Conservation (phyloP, 2,797 vertebrate species). For the Hirundo rustica region DNA sequence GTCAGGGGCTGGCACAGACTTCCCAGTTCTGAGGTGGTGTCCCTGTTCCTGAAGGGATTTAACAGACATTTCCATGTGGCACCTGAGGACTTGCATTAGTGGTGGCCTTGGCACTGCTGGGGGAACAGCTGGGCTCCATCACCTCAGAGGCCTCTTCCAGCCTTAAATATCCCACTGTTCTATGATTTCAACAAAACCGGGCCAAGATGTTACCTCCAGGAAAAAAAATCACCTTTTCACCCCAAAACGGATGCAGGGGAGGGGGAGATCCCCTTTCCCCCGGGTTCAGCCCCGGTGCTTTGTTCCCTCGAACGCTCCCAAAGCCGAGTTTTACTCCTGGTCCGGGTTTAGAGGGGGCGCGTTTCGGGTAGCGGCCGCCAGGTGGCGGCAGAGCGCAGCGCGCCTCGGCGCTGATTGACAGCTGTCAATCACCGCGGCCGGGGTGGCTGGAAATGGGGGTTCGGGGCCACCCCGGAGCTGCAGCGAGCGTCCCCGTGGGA, state of each 20-base stretch:
- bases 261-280: no score
- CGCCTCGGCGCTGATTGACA: neutral
- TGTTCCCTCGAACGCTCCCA: no score
- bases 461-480: neutral
- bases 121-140: neutral
- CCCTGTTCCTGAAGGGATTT: no score
- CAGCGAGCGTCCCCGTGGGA: fast-evolving
- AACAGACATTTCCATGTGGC: neutral
- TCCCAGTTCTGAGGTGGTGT: neutral
- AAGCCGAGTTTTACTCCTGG: fast-evolving
- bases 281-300: neutral
- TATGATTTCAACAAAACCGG: neutral
- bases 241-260: fast-evolving
- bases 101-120: neutral
- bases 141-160: neutral
- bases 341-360: neutral
- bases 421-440: neutral
- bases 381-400: neutral
- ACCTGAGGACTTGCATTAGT: no score
- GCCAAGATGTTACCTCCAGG: neutral
- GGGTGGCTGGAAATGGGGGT: fast-evolving
- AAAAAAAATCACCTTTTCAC: neutral
- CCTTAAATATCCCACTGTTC: neutral
- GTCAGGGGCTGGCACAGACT: neutral
- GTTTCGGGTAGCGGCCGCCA: fast-evolving